These are phyloP conservation scores for Actinostola sp. DNA, from an alignment of 92 coral and sea anemone species.

Conservation along the genomic window DNA sequence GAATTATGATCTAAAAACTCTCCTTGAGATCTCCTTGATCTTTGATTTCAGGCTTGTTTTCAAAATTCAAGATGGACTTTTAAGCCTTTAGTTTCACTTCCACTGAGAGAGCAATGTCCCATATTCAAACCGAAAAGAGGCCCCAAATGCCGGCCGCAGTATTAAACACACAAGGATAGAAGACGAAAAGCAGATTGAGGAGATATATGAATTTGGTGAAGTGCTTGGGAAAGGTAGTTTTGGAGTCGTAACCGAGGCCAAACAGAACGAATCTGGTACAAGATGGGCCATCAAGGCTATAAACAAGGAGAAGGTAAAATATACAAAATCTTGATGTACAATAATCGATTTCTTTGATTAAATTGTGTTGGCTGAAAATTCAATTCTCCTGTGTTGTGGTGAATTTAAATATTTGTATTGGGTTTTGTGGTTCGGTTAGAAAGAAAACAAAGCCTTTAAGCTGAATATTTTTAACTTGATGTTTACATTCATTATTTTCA, in stretches of 20 bases:
- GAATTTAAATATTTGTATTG: constrained; percentile 1
- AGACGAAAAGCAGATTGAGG: constrained; percentile 93
- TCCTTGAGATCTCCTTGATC: not conserved
- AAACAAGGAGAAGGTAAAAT: constrained; percentile 94
- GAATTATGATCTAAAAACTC: not conserved
- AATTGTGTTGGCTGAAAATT: not conserved
- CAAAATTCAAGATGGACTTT: constrained; percentile 12
- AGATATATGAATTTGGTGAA: constrained; percentile 88
- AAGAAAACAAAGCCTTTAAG: constrained; percentile 18
- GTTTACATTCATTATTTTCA: not conserved
- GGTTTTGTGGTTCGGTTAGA: not conserved
- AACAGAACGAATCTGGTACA: constrained; percentile 70
- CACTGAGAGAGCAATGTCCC: too few species aligned
- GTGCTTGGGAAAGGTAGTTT: constrained; percentile 97
- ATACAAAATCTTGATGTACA: not conserved
- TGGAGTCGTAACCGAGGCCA: constrained; percentile 95
- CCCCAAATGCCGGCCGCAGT: constrained; percentile 49
- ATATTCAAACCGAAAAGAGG: constrained; percentile 61
- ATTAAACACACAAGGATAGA: constrained; percentile 94
- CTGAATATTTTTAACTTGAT: constrained; percentile 19
- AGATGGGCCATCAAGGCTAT: constrained; percentile 96
- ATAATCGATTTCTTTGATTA: too few species aligned
- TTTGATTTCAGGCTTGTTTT: constrained; percentile 7
- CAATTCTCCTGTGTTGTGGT: not conserved
- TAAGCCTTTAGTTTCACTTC: not conserved